Evolutionary conservation across 2,797 vertebrate genomes (phyloP).

Genomic region (Artibeus jamaicensis): DNA sequence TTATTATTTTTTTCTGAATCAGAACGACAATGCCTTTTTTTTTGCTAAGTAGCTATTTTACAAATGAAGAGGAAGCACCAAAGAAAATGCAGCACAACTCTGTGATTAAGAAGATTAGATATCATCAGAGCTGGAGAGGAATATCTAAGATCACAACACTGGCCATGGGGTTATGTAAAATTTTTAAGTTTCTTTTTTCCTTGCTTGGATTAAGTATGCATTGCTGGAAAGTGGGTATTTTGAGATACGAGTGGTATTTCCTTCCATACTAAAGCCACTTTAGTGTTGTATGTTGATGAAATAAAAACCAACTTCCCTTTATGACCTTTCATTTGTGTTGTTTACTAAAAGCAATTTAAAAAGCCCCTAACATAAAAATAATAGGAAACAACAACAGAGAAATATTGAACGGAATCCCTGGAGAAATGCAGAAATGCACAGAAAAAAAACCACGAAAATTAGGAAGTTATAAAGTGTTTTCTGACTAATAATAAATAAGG

Average conservation of each 20-base stretch:
- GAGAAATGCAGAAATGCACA: not conserved
- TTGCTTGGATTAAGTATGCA: not conserved
- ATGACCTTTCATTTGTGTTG: not conserved
- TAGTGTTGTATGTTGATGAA: not conserved
- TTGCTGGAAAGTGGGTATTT: not conserved
- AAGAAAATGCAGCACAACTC: slow-evolving; percentile 56
- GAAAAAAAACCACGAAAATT: not conserved
- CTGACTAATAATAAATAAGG: not conserved
- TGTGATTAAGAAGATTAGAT: not conserved
- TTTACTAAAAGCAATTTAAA: not conserved
- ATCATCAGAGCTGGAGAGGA: not conserved
- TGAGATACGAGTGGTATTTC: not conserved
- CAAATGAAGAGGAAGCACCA: slow-evolving; percentile 27
- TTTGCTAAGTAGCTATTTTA: not conserved
- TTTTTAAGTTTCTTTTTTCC: not conserved
- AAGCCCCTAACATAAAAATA: not conserved
- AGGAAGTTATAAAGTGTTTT: not conserved
- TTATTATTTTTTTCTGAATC: slow-evolving; percentile 9
- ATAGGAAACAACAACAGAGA: not conserved
- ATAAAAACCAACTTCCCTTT: not conserved
- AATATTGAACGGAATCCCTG: not conserved
- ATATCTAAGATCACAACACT: not conserved
- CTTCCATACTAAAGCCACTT: not conserved
- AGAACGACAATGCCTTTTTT: not conserved
- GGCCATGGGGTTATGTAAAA: not conserved